Evolutionary conservation across 1,140 invertebrate species (phyloP).

Genomic region (Tetranychus urticae): DNA sequence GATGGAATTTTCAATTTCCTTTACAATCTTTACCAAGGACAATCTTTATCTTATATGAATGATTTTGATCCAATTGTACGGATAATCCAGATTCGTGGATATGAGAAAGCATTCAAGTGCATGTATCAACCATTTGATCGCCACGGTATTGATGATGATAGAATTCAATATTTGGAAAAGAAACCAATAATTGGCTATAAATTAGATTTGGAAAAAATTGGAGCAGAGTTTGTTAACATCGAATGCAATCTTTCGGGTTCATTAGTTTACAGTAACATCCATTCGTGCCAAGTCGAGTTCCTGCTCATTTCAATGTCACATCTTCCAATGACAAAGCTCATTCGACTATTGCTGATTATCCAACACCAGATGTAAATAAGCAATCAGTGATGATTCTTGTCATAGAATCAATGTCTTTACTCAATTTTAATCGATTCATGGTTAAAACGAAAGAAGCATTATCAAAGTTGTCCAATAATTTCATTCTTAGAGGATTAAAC

Average conservation of each 20-base stretch:
- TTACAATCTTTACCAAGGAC: neutral
- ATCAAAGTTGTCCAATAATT: neutral
- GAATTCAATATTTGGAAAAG: neutral
- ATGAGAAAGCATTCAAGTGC: neutral
- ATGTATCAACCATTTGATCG: neutral
- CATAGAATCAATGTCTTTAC: slow-evolving; percentile 5
- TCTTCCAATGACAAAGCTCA: neutral
- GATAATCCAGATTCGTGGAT: neutral
- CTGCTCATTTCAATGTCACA: neutral
- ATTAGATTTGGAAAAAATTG: neutral
- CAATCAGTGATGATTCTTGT: slow-evolving; percentile 6
- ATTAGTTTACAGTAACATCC: neutral
- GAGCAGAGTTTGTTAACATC: neutral
- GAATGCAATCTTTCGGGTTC: neutral
- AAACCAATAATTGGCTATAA: neutral
- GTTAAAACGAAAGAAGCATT: neutral
- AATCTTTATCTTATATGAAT: neutral
- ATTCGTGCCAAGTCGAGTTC: neutral
- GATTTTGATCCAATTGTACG: neutral
- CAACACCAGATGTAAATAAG: neutral
- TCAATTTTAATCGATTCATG: slow-evolving; percentile 6
- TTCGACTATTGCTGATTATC: neutral
- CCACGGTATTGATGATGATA: neutral
- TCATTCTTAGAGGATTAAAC: slow-evolving; percentile 20
- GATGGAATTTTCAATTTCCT: too few species aligned